These are phyloP conservation scores for Desmophyllum pertusum DNA, from an alignment of 92 coral and sea anemone species.

Conservation along the genomic window DNA sequence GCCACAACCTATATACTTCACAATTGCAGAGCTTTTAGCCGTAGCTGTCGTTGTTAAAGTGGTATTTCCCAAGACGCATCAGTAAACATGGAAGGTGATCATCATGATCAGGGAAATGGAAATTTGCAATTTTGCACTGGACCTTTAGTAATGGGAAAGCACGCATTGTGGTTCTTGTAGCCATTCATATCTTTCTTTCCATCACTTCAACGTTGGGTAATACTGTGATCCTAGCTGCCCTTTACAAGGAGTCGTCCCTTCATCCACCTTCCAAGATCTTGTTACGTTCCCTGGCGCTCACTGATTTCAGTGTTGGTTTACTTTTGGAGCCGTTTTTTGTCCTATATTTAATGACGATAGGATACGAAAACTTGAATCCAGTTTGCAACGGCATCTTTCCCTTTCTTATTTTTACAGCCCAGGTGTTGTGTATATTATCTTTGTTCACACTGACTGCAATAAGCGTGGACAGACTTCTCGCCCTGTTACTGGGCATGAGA, in stretches of 20 bases:
- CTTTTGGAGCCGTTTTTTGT: not conserved
- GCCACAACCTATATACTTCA: not conserved
- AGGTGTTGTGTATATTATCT: not conserved
- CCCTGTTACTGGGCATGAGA: not conserved
- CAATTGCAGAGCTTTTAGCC: not conserved
- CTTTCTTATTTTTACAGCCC: not conserved
- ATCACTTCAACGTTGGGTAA: not conserved
- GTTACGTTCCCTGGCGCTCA: conserved; percentile 2
- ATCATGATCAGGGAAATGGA: too few relatives aligned
- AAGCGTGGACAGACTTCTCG: not conserved
- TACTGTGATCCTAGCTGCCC: not conserved
- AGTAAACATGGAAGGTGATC: not conserved
- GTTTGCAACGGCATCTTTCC: too few relatives aligned
- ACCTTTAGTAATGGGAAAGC: not conserved
- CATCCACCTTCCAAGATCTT: conserved; percentile 14
- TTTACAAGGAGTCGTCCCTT: not conserved
- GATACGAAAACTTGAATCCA: not conserved
- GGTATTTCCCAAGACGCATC: too few relatives aligned
- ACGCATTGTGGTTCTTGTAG: not conserved
- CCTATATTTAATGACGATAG: not conserved
- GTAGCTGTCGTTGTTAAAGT: too few relatives aligned
- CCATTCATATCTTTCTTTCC: not conserved
- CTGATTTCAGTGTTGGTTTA: not conserved
- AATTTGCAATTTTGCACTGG: not conserved
- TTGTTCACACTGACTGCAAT: not conserved